Evolutionary conservation across 2,113 vertebrate species (phyloP).

Genomic region (Erpornis zantholeuca): DNA sequence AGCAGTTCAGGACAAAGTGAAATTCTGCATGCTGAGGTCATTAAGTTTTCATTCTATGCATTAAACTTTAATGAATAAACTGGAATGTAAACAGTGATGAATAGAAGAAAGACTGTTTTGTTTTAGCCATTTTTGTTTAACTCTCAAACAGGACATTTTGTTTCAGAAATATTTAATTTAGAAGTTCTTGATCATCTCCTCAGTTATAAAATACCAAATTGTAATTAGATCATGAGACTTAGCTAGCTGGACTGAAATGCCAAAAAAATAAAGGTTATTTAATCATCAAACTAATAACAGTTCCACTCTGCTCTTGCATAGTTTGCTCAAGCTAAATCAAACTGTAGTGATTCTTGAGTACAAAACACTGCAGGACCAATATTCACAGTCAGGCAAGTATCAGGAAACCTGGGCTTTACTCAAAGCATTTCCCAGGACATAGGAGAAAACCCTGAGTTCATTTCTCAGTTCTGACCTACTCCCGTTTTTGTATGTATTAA

Average conservation of each 20-base stretch:
- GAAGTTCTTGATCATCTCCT: slow-evolving; percentile 54
- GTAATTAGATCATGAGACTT: slow-evolving; percentile 71
- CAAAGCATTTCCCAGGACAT: neutral
- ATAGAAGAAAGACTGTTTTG: slow-evolving; percentile 24
- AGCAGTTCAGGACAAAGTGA: neutral
- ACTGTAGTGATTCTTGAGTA: neutral
- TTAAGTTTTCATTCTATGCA: slow-evolving; percentile 69
- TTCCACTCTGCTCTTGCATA: neutral
- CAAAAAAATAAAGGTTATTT: slow-evolving; percentile 69
- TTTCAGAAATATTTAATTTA: slow-evolving; percentile 68
- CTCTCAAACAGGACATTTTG: slow-evolving; percentile 52
- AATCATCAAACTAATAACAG: slow-evolving; percentile 48
- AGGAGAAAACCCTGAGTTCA: neutral
- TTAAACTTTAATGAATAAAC: slow-evolving; percentile 70
- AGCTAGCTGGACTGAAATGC: slow-evolving; percentile 65
- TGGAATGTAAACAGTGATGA: slow-evolving; percentile 49
- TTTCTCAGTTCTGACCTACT: neutral
- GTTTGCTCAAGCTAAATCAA: neutral
- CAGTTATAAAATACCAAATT: slow-evolving; percentile 71
- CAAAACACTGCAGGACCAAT: neutral
- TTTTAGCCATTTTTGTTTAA: slow-evolving; percentile 51
- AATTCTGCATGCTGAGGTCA: slow-evolving; percentile 40
- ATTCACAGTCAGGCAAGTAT: neutral
- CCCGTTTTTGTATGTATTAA: rapidly evolving
- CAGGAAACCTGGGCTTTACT: neutral